These are phyloP conservation scores for Copsychus sechellarum DNA, from an alignment of 2,113 vertebrate genomes.

Conservation along the genomic window DNA sequence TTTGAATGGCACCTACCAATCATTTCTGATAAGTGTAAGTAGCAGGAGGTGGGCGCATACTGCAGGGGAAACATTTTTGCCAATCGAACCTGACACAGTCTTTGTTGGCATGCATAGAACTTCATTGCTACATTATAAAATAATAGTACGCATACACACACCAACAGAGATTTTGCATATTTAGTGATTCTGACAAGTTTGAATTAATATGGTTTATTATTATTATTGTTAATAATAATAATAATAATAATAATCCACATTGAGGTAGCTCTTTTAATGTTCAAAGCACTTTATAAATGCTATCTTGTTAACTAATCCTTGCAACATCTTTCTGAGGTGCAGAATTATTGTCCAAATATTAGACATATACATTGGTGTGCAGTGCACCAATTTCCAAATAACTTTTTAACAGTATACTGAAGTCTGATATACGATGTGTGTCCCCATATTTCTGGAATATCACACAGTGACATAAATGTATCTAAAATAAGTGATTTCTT, in stretches of 20 bases:
- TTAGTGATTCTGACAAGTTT: slow-evolving; percentile 20
- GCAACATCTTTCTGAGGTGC: not conserved
- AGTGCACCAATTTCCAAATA: not conserved
- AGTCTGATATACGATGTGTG: not conserved
- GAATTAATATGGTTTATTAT: slow-evolving; percentile 38
- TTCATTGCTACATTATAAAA: not conserved
- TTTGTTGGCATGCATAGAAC: slow-evolving; percentile 13
- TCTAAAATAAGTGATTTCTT: not conserved
- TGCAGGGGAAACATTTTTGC: not conserved
- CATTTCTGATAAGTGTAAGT: not conserved
- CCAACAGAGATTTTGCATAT: not conserved
- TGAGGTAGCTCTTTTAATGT: slow-evolving; percentile 28
- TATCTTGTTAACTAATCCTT: slow-evolving; percentile 22
- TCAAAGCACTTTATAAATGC: slow-evolving; percentile 32
- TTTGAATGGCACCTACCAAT: not conserved
- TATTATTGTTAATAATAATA: not conserved
- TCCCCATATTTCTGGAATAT: not conserved
- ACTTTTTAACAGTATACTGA: not conserved
- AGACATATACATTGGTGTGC: not conserved
- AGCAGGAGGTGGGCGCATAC: not conserved
- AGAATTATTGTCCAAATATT: slow-evolving; percentile 16
- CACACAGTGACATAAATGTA: not conserved
- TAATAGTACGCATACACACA: not conserved
- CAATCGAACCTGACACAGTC: not conserved
- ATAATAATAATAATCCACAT: not conserved